These are phyloP conservation scores for Herminia tarsipennalis DNA, from an alignment of 2,888 invertebrate species.

Conservation along the genomic window DNA sequence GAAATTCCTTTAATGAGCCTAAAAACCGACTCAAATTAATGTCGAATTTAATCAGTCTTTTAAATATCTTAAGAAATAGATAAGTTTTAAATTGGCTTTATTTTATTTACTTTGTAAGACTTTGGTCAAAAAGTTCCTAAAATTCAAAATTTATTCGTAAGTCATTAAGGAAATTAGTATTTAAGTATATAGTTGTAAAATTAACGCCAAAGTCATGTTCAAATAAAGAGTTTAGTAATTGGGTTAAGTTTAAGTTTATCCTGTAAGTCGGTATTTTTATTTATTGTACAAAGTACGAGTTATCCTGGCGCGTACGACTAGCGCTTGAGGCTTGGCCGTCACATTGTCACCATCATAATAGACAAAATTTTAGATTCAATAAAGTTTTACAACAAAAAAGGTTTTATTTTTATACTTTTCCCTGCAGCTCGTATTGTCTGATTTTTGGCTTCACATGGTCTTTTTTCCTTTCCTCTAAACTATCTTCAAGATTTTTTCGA, in stretches of 20 bases:
- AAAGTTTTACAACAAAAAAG: too few relatives aligned
- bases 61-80: too few relatives aligned
- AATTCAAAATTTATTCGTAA: conserved; percentile 48
- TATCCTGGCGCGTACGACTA: conserved; percentile 23
- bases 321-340: conserved; percentile 8
- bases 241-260: conserved; percentile 38
- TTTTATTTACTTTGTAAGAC: conserved; percentile 20
- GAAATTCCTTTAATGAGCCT: too few relatives aligned
- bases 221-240: conserved; percentile 40
- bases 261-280: conserved; percentile 55
- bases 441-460: too few relatives aligned
- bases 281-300: conserved; percentile 78
- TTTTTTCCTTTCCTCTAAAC: too few relatives aligned
- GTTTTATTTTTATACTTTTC: too few relatives aligned
- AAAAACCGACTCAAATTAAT: too few relatives aligned
- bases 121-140: conserved; percentile 57
- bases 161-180: conserved; percentile 24
- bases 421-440: too few relatives aligned
- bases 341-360: conserved; percentile 44
- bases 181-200: conserved; percentile 38
- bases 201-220: conserved; percentile 55
- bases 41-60: too few relatives aligned
- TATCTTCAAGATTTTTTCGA: too few relatives aligned
- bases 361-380: conserved; percentile 49
- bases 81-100: not conserved